A percentile compares a stretch with the other conserved stretches of the same genome.
Evolutionary conservation across 2,888 invertebrate species (phyloP).

Genomic region (Bembecia ichneumoniformis): DNA sequence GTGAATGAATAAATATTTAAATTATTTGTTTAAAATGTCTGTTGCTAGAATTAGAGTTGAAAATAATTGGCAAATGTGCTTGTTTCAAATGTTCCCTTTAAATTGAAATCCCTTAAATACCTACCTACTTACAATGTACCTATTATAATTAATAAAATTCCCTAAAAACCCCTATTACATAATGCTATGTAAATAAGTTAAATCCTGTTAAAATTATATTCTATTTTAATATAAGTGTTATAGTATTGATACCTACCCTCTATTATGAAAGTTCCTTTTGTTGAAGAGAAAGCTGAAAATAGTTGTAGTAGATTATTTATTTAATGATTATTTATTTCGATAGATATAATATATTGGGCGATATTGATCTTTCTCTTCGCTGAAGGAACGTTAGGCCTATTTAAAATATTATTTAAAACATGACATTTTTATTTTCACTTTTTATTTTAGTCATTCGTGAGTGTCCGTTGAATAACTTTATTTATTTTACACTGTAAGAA

Average conservation of each 20-base stretch:
- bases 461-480: neutral
- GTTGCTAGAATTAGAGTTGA: neutral
- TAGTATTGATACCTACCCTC: constrained; percentile 55
- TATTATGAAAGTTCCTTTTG: constrained; percentile 51
- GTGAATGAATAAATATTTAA: too few species aligned
- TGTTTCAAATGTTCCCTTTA: neutral
- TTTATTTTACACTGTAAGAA: too few species aligned
- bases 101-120: neutral
- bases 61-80: neutral
- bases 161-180: neutral
- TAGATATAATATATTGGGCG: neutral
- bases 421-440: constrained; percentile 20
- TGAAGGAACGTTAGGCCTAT: constrained; percentile 50
- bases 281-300: constrained; percentile 24
- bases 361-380: constrained; percentile 28
- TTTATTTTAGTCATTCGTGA: neutral
- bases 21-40: neutral
- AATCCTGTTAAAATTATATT: constrained; percentile 70
- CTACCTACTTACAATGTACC: neutral
- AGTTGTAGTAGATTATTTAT: neutral
- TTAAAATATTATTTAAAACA: constrained; percentile 33
- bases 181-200: constrained; percentile 63
- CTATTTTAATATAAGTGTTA: constrained; percentile 72
- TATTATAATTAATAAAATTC: neutral
- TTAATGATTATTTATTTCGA: neutral